phyloP scores from a whole-genome alignment of 2,113 vertebrate species.

The Gopherus evgoodei region DNA sequence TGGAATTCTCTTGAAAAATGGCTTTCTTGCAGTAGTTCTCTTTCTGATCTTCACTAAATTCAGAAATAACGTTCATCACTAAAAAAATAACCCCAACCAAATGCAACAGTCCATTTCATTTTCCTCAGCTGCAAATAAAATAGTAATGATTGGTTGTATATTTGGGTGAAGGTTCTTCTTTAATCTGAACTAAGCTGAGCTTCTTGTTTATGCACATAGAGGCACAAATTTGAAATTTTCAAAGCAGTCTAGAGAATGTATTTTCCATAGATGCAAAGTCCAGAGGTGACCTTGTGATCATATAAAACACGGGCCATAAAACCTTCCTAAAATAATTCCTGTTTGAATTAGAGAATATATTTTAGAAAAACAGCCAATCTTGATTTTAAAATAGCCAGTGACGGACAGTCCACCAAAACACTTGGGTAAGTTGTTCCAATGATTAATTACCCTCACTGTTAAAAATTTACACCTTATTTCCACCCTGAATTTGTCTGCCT shows the following conservation, averaged over 20 bases:
- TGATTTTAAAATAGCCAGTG: background rate
- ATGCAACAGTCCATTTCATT: background rate
- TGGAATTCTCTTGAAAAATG: background rate
- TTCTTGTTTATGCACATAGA: background rate
- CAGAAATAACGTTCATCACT: background rate
- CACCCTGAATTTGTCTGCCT: background rate
- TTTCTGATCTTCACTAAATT: background rate
- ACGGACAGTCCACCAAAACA: background rate
- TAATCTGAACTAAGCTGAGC: background rate
- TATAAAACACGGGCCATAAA: background rate
- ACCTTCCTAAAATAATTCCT: background rate
- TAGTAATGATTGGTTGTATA: background rate
- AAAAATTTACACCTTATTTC: background rate
- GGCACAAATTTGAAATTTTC: background rate
- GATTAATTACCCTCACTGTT: background rate
- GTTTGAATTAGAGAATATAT: background rate
- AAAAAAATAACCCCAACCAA: background rate
- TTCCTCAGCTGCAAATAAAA: background rate
- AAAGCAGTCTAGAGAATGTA: background rate
- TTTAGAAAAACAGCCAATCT: background rate
- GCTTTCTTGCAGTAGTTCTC: background rate
- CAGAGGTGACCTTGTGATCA: background rate
- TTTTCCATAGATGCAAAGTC: background rate
- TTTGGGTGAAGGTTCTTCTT: background rate
- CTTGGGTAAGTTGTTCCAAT: background rate